Conservation (phyloP, 1,140 invertebrate species). For the Nixonia krombeini region DNA sequence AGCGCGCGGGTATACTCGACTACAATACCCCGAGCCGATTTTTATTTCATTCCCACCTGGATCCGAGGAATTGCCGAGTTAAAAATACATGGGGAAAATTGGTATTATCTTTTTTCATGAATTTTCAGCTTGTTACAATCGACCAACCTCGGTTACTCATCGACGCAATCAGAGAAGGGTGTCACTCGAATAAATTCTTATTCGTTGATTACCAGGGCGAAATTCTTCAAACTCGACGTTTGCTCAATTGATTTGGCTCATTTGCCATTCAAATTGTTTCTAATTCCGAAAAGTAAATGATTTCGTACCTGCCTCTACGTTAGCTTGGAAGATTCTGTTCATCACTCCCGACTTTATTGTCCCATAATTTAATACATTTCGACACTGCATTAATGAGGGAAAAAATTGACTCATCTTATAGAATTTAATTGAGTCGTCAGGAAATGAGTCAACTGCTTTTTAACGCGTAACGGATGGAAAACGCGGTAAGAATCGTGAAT, state of each 20-base stretch:
- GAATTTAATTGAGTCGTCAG: slow-evolving; percentile 32
- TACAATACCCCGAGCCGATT: no score
- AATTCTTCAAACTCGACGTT: slow-evolving; percentile 13
- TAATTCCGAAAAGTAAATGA: slow-evolving; percentile 29
- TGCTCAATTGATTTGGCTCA: slow-evolving; percentile 36
- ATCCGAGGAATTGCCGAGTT: no score
- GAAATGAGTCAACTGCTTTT: slow-evolving; percentile 27
- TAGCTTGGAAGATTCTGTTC: slow-evolving; percentile 28
- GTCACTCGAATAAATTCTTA: slow-evolving; percentile 34
- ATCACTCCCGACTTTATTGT: slow-evolving; percentile 22
- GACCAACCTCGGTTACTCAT: slow-evolving; percentile 27
- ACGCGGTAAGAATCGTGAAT: slow-evolving; percentile 25
- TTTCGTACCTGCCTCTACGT: slow-evolving; percentile 19
- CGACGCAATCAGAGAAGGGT: slow-evolving; percentile 28
- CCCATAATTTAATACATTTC: slow-evolving; percentile 12
- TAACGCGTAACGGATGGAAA: slow-evolving; percentile 22
- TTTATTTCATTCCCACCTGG: no score
- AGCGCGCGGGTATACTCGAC: no score
- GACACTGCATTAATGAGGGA: slow-evolving; percentile 14
- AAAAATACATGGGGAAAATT: no score
- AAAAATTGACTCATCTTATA: slow-evolving; percentile 13
- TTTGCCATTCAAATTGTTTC: slow-evolving; percentile 37
- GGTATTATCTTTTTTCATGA: no score
- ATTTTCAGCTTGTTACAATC: slow-evolving; percentile 1
- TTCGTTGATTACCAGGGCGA: slow-evolving; percentile 20